Evolutionary conservation across 2,888 invertebrate species (phyloP).

Genomic region (Chloroclysta siterata): DNA sequence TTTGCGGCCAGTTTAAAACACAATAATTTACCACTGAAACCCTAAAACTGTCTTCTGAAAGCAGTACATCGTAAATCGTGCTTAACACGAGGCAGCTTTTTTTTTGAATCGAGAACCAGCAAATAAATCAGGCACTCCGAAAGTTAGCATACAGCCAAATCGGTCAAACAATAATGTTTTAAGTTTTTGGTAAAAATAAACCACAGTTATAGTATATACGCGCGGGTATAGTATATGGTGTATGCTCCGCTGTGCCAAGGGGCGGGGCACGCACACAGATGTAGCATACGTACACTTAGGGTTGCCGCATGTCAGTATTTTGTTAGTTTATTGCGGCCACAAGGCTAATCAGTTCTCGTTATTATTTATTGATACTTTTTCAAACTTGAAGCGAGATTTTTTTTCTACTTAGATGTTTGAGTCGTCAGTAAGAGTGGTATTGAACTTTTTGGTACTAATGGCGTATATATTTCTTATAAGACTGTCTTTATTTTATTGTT

Average conservation of each 20-base stretch:
- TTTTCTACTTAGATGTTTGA: too few species aligned
- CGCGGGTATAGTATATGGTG: conserved; percentile 5
- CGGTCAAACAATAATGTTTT: conserved; percentile 56
- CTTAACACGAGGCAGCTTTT: neutral
- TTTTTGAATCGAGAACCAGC: conserved; percentile 16
- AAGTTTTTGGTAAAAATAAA: conserved; percentile 44
- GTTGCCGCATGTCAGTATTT: conserved; percentile 31
- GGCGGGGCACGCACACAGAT: conserved; percentile 37
- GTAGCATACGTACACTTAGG: conserved; percentile 21
- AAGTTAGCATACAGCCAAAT: conserved; percentile 52
- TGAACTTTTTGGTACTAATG: too few species aligned
- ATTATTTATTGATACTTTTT: neutral
- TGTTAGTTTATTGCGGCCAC: neutral
- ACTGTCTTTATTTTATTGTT: too few species aligned
- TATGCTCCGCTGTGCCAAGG: conserved; percentile 46
- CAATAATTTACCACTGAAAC: neutral
- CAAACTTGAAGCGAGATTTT: neutral
- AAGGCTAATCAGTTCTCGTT: neutral
- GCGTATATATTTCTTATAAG: too few species aligned
- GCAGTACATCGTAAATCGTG: conserved; percentile 18
- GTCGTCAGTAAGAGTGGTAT: too few species aligned
- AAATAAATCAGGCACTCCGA: conserved; percentile 44
- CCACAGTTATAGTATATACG: conserved; percentile 9
- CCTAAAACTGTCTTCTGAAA: neutral
- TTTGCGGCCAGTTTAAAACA: too few species aligned